phyloP scores from a whole-genome alignment of 2,113 vertebrate species.

The Physeter macrocephalus region DNA sequence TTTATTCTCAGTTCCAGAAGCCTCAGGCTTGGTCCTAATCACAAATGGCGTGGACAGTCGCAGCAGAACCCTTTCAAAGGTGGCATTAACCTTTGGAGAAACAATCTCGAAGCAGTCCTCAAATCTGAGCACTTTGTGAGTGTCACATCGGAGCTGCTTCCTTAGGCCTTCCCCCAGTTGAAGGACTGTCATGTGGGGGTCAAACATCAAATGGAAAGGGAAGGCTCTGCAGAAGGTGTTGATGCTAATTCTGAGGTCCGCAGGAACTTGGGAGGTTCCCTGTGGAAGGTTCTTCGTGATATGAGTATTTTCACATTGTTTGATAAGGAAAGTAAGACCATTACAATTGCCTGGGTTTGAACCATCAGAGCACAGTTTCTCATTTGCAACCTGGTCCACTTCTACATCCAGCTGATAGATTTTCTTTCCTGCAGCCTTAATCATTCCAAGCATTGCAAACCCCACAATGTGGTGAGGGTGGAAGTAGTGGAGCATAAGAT shows the following conservation, averaged over 20 bases:
- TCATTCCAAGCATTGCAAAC: conserved; percentile 94
- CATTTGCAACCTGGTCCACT: conserved; percentile 88
- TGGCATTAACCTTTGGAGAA: conserved; percentile 92
- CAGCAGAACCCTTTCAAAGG: conserved; percentile 92
- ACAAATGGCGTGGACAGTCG: conserved; percentile 96
- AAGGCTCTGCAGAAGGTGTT: conserved; percentile 97
- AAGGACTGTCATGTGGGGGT: conserved; percentile 90
- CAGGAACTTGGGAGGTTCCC: conserved; percentile 87
- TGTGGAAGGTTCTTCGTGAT: conserved; percentile 79
- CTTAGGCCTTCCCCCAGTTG: conserved; percentile 96
- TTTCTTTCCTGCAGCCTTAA: conserved; percentile 92
- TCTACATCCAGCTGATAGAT: conserved; percentile 92
- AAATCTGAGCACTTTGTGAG: conserved; percentile 89
- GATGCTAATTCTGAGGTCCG: conserved; percentile 93
- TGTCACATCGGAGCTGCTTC: conserved; percentile 91
- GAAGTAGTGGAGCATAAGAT: conserved; percentile 93
- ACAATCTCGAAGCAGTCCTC: conserved; percentile 96
- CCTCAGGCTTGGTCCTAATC: conserved; percentile 91
- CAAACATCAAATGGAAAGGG: conserved; percentile 96
- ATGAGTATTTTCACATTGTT: conserved; percentile 81
- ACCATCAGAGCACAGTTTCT: conserved; percentile 85
- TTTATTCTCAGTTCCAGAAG: conserved; percentile 86
- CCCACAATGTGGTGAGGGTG: conserved; percentile 93
- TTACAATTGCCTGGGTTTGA: conserved; percentile 84
- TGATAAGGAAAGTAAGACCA: conserved; percentile 91